These are phyloP conservation scores for Basileuterus tristriatus DNA, from an alignment of 2,797 vertebrate species.

Conservation along the genomic window DNA sequence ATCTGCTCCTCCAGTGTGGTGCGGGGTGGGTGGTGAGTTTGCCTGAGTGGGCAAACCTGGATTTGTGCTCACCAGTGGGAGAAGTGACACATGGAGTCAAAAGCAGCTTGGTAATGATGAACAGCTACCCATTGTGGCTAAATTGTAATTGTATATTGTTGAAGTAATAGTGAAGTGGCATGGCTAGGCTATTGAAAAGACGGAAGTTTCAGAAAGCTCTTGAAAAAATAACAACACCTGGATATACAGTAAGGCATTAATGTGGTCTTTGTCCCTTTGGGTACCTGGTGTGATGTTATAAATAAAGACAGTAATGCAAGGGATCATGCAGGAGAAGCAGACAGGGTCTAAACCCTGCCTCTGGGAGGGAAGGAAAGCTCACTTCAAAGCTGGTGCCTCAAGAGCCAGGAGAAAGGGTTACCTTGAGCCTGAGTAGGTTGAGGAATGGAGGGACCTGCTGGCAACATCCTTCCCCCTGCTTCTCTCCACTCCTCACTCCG, in stretches of 20 bases:
- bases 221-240: not conserved
- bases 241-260: not conserved
- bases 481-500: not conserved
- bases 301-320: not conserved
- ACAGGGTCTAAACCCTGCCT: not conserved
- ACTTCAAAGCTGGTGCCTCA: not conserved
- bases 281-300: not conserved
- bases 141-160: not conserved
- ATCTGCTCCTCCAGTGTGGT: not conserved
- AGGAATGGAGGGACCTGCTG: not conserved
- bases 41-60: not conserved
- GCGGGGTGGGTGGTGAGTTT: not conserved
- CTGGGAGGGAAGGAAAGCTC: not conserved
- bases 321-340: not conserved
- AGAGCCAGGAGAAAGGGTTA: not conserved
- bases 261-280: not conserved
- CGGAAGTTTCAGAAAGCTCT: not conserved
- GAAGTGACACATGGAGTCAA: fast-evolving
- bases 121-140: not conserved
- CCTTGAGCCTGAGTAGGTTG: not conserved
- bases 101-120: not conserved
- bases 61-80: not conserved
- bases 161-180: not conserved
- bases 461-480: not conserved
- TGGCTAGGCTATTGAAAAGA: not conserved